These are phyloP conservation scores for Avahi laniger DNA, from an alignment of 2,797 vertebrate genomes.

Conservation along the genomic window DNA sequence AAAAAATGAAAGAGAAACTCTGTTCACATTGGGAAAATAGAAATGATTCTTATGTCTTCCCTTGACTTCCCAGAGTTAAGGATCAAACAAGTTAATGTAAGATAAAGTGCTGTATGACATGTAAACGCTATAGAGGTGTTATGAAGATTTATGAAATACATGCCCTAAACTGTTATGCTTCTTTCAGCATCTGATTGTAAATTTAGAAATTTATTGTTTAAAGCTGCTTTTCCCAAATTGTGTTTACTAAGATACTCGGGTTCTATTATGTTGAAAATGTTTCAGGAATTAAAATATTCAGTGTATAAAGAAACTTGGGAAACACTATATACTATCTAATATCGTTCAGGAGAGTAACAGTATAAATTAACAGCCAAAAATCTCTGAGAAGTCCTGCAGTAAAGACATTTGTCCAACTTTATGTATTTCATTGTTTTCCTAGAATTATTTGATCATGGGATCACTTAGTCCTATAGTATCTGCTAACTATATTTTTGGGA, in stretches of 20 bases:
- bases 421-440: slow-evolving; percentile 38
- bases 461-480: slow-evolving; percentile 15
- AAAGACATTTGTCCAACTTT: slow-evolving; percentile 17
- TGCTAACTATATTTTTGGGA: neutral
- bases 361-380: neutral
- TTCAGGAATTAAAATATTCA: slow-evolving; percentile 54
- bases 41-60: neutral
- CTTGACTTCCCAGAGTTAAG: neutral
- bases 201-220: slow-evolving; percentile 44
- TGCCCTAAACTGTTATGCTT: neutral
- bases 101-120: neutral
- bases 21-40: neutral
- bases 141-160: neutral
- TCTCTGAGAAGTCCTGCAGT: slow-evolving; percentile 15
- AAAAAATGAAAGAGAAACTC: neutral
- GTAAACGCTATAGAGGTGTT: neutral
- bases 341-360: neutral
- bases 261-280: slow-evolving; percentile 51
- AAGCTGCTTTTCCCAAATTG: slow-evolving; percentile 12
- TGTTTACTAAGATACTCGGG: neutral
- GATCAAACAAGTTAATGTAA: neutral
- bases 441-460: neutral
- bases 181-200: slow-evolving; percentile 49
- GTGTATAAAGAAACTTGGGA: slow-evolving; percentile 32
- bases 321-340: neutral